phyloP scores from a whole-genome alignment of 1,140 invertebrate genomes.

The Lineus longissimus region DNA sequence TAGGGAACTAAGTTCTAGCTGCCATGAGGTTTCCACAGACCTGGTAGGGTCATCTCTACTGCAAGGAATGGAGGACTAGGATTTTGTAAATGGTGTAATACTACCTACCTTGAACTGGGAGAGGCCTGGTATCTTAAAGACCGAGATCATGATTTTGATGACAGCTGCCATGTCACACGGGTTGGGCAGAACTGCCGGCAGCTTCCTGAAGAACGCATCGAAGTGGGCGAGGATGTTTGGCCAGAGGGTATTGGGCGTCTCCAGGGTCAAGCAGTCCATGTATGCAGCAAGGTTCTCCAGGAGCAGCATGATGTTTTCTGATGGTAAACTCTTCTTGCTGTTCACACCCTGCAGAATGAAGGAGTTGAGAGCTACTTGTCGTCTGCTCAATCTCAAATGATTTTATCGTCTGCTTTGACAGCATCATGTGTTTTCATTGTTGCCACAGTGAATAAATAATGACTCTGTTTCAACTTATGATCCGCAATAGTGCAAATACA shows the following conservation, averaged over 20 bases:
- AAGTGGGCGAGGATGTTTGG: constrained; percentile 74
- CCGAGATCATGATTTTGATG: constrained; percentile 77
- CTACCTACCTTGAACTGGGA: constrained; percentile 68
- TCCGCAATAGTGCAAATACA: too few species aligned
- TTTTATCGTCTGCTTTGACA: constrained; percentile 21
- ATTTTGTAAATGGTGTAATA: too few species aligned
- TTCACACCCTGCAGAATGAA: constrained; percentile 68
- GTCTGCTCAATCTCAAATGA: constrained; percentile 14
- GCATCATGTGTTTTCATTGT: not conserved
- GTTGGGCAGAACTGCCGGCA: constrained; percentile 69
- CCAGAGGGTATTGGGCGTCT: constrained; percentile 73
- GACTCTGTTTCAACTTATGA: too few species aligned
- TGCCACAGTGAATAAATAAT: too few species aligned
- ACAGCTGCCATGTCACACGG: constrained; percentile 70
- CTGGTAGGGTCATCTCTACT: too few species aligned
- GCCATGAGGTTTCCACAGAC: too few species aligned
- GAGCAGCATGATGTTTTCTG: constrained; percentile 63
- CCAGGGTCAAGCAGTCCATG: constrained; percentile 83
- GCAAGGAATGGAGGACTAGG: too few species aligned
- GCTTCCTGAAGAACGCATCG: constrained; percentile 78
- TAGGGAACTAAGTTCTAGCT: too few species aligned
- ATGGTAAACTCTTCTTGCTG: constrained; percentile 78
- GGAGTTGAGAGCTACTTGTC: not conserved
- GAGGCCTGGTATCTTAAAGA: constrained; percentile 80
- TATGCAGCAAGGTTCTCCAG: constrained; percentile 88